These are phyloP conservation scores for Psittacula derbiana DNA, from an alignment of 2,797 vertebrate species.

Conservation along the genomic window DNA sequence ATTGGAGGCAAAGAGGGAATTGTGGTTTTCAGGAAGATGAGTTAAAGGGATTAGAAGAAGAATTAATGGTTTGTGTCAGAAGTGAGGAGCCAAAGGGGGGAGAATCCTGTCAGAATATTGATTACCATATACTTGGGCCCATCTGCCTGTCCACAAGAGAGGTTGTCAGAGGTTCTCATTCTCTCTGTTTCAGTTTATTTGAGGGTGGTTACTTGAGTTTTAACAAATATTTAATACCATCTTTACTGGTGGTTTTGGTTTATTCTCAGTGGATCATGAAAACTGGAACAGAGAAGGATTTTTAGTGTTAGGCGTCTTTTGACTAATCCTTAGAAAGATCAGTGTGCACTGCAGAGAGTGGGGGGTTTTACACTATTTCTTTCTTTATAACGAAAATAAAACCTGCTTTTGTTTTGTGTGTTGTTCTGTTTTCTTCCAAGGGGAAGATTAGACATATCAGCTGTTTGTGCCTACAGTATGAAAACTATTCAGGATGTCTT, in stretches of 20 bases:
- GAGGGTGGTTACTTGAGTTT: neutral
- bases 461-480: slow-evolving; percentile 73
- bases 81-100: neutral
- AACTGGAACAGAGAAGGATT: neutral
- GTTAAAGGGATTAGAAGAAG: neutral
- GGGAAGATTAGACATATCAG: slow-evolving; percentile 73
- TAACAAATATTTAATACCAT: neutral
- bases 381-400: neutral
- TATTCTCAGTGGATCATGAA: neutral
- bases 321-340: neutral
- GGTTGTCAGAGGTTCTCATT: neutral
- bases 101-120: neutral
- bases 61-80: neutral
- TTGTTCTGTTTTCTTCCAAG: slow-evolving; percentile 34
- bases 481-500: slow-evolving; percentile 73
- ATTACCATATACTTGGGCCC: neutral
- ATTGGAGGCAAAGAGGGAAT: neutral
- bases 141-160: neutral
- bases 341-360: neutral
- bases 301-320: neutral
- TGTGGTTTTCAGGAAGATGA: neutral
- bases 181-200: neutral
- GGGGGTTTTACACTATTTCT: neutral
- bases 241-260: neutral
- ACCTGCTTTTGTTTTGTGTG: neutral